Evolutionary conservation across 2,113 vertebrate species (phyloP).

Genomic region (Hemichromis elongatus): DNA sequence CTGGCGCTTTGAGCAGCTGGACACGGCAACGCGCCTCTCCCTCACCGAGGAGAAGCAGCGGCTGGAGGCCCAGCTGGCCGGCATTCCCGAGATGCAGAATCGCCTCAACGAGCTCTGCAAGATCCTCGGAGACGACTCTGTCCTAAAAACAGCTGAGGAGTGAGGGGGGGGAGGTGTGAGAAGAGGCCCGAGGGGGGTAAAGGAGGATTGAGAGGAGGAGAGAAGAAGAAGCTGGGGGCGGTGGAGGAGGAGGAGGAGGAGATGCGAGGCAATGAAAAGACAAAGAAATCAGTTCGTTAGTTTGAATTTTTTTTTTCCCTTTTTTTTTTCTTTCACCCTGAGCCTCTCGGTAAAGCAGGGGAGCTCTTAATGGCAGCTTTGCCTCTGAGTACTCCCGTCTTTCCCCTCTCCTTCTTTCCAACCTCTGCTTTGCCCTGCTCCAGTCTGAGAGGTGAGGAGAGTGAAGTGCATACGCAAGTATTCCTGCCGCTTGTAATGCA

Average conservation of each 20-base stretch:
- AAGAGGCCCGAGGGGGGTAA: not conserved
- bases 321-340: not conserved
- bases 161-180: not conserved
- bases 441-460: not conserved
- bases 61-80: constrained; percentile 92
- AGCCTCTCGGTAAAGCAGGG: not conserved
- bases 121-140: constrained; percentile 95
- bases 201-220: not conserved
- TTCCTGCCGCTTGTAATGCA: not conserved
- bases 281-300: not conserved
- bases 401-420: not conserved
- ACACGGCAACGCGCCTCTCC: constrained; percentile 89
- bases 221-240: not conserved
- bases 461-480: not conserved
- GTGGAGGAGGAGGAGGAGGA: not conserved
- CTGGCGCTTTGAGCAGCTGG: constrained; percentile 95
- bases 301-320: not conserved
- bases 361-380: not conserved
- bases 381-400: not conserved
- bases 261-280: not conserved
- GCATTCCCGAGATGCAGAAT: constrained; percentile 95
- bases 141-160: constrained; percentile 82
- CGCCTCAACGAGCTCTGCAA: constrained; percentile 95
- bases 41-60: constrained; percentile 97
- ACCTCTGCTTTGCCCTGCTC: not conserved